Evolutionary conservation across 92 coral and sea anemone genomes (phyloP).

Genomic region (Chrysogorgia sp.): DNA sequence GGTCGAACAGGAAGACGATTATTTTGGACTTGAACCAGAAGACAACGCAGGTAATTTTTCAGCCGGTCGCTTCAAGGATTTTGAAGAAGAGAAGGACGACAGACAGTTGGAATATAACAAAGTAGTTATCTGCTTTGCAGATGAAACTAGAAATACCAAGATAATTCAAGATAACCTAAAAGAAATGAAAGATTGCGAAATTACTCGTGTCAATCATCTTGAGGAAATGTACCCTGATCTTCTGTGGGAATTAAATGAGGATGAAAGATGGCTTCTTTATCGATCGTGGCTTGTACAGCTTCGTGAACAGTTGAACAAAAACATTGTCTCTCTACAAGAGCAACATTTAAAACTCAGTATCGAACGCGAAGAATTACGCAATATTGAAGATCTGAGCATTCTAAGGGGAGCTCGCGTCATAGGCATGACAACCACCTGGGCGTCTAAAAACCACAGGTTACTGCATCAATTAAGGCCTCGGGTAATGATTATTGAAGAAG

Average conservation of each 20-base stretch:
- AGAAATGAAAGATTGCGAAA: neutral
- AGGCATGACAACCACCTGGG: conserved; percentile 69
- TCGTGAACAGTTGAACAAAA: conserved; percentile 41
- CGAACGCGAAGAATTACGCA: conserved; percentile 60
- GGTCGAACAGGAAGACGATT: conserved; percentile 11
- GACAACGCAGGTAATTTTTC: conserved; percentile 30
- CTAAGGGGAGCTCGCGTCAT: conserved; percentile 46
- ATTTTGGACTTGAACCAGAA: neutral
- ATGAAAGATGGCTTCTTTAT: conserved; percentile 75
- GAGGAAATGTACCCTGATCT: neutral
- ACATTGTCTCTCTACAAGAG: conserved; percentile 55
- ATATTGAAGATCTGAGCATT: conserved; percentile 52
- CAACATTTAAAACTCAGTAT: conserved; percentile 57
- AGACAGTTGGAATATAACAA: neutral
- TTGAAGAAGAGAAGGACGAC: neutral
- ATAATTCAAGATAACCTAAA: neutral
- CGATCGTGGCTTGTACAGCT: conserved; percentile 74
- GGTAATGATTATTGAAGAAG: conserved; percentile 85
- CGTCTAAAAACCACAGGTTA: conserved; percentile 67
- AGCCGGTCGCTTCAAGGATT: neutral
- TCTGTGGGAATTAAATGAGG: neutral
- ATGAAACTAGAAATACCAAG: conserved; percentile 9
- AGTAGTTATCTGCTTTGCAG: conserved; percentile 19
- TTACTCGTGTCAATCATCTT: neutral
- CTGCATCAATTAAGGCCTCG: conserved; percentile 76